Base-by-base conservation (phyloP, 2,888 invertebrate genomes). In the Cantharis rufa region DNA sequence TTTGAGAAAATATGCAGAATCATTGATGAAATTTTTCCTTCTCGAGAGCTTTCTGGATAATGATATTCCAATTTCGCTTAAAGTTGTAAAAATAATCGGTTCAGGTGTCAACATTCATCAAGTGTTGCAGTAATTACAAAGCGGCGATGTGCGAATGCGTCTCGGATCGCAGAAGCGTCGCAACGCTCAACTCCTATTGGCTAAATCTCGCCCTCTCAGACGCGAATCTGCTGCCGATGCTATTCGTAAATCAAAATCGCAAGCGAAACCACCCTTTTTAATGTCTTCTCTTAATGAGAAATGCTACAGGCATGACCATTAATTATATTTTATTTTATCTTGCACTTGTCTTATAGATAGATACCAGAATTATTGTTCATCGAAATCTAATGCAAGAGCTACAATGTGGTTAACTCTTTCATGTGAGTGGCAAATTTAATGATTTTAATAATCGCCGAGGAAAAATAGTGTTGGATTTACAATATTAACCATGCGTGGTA, bases 211-310 rank as follows among this genome's bases (percentile, higher is more conserved):
- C 85, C 86, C 86, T 85, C 83, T 85, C 83, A 84, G 85, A 84
- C 84, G 83, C 86, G 87, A 86, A 87, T 86, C 85, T 84, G 87
- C 86, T 88, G 88, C 88, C 88, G 88, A 88, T 88, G 86, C 87
- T 84, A 88, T 88, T 88, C 88, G 88, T 88, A 88, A 88, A 88
- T 88, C 88, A 88, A 88, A 88, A 87, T 88, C 84, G 85, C 85
- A 82, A 83, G 72, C 78, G 78, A 76, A 78, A 76, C 78, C 78
- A 78, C 78, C 78, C 78, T 76, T 78, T 78, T 78, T 78, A 78
- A 78, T 78, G 78, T 76, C 76, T 75, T 76, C 78, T 75, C 78
- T 78, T 78, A 78, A 78, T 78, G 78, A 78, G 78, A 78, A 78
- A 78, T 75, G 78, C 78, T 78, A 75, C 78, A 77, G 78, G 78